Evolutionary conservation across 2,113 vertebrate species (phyloP).

Genomic region (Tragelaphus strepsiceros): DNA sequence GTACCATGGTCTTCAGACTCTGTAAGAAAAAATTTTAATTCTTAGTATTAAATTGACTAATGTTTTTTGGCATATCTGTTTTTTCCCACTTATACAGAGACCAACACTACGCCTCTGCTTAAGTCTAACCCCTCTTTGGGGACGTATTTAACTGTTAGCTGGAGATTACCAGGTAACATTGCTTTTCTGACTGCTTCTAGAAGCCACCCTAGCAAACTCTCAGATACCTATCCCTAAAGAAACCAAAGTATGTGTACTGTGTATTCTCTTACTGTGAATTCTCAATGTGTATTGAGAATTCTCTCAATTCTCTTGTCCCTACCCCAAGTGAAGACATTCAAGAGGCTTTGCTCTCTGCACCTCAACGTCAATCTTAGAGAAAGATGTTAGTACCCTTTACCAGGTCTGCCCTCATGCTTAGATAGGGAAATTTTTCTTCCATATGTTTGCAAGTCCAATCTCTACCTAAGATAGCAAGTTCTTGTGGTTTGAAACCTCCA

Average conservation of each 20-base stretch:
- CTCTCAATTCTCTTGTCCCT: too few relatives aligned
- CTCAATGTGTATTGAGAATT: too few relatives aligned
- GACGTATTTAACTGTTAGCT: not conserved
- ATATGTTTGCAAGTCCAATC: not conserved
- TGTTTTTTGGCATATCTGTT: not conserved
- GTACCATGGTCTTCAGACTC: constrained; percentile 88
- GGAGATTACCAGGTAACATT: not conserved
- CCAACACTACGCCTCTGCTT: not conserved
- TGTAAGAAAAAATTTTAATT: constrained; percentile 85
- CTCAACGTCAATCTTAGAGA: not conserved
- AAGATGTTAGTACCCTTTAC: not conserved
- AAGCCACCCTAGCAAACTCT: constrained; percentile 16
- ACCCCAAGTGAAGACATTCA: not conserved
- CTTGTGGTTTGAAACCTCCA: not conserved
- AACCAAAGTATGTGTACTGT: not conserved
- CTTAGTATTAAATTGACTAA: not conserved
- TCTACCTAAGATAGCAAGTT: not conserved
- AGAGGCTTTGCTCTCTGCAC: not conserved
- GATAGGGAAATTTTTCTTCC: not conserved
- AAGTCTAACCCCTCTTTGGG: not conserved
- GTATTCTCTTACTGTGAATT: not conserved
- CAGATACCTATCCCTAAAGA: not conserved
- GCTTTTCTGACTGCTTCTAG: not conserved
- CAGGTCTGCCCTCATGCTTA: not conserved
- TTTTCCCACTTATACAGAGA: not conserved